phyloP scores from a whole-genome alignment of 1,140 invertebrate genomes.

The Brachionus angularis region DNA sequence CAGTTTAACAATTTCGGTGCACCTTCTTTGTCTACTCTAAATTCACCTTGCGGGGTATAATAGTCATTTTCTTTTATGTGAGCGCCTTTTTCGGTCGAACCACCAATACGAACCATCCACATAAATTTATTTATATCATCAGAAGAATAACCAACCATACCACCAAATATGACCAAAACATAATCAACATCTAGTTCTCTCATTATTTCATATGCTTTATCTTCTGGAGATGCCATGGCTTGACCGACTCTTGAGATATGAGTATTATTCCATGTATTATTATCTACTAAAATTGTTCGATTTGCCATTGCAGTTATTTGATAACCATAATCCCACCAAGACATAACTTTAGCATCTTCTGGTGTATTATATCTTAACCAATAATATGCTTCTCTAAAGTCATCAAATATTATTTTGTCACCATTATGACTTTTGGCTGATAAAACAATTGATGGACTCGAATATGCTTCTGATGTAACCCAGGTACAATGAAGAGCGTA shows the following conservation, averaged over 20 bases:
- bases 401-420: constrained; percentile 90
- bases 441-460: constrained; percentile 90
- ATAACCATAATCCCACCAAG: constrained; percentile 99
- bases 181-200: constrained; percentile 92
- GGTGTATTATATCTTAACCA: constrained; percentile 96
- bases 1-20: constrained; percentile 91
- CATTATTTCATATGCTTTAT: constrained; percentile 96
- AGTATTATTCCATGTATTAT: constrained; percentile 99
- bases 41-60: constrained; percentile 87
- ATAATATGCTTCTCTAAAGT: constrained; percentile 95
- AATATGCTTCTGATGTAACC: constrained; percentile 98
- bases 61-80: constrained; percentile 95
- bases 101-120: constrained; percentile 98
- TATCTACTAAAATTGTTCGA: constrained; percentile 94
- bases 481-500: constrained; percentile 97
- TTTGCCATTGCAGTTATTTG: constrained; percentile 99
- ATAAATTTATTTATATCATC: constrained; percentile 98
- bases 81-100: constrained; percentile 83
- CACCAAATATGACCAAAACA: constrained; percentile 95
- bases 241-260: constrained; percentile 94
- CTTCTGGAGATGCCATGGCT: constrained; percentile 92
- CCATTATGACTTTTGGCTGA: constrained; percentile 90
- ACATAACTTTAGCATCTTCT: constrained; percentile 89
- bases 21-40: constrained; percentile 86
- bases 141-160: constrained; percentile 93